Evolutionary conservation across 2,797 vertebrate genomes (phyloP).

Genomic region (Alouatta caraya): DNA sequence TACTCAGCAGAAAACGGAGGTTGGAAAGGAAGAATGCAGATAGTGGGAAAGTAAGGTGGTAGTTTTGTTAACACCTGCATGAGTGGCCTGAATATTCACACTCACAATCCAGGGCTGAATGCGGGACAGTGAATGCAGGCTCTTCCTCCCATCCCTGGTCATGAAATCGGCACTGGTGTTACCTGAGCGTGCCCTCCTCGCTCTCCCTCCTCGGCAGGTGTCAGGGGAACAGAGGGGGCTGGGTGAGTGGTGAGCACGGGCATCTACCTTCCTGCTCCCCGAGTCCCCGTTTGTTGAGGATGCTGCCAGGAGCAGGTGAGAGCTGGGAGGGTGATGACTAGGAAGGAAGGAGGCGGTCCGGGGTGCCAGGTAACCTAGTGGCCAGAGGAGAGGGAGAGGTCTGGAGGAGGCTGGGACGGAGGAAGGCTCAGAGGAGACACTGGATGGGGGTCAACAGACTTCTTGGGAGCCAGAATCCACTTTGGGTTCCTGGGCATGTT

Average conservation of each 20-base stretch:
- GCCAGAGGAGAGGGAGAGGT: neutral
- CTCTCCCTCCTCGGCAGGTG: neutral
- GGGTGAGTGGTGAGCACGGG: conserved; percentile 12
- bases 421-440: accelerated
- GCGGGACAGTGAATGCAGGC: neutral
- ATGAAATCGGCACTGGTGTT: neutral
- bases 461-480: neutral
- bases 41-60: neutral
- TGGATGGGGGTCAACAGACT: neutral
- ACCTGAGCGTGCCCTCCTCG: accelerated
- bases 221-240: conserved; percentile 48
- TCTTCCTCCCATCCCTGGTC: neutral
- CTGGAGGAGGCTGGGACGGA: neutral
- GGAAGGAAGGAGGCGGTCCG: neutral
- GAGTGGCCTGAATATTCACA: neutral
- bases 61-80: neutral
- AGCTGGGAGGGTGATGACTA: neutral
- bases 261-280: neutral
- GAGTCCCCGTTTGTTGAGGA: neutral
- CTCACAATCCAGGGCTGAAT: neutral
- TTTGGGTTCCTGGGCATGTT: neutral
- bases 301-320: neutral
- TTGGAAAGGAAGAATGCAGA: neutral
- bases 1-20: neutral
- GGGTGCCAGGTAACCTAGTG: neutral